Conservation (phyloP, 2,888 invertebrate species). For the Gisinianus flammeolus region DNA sequence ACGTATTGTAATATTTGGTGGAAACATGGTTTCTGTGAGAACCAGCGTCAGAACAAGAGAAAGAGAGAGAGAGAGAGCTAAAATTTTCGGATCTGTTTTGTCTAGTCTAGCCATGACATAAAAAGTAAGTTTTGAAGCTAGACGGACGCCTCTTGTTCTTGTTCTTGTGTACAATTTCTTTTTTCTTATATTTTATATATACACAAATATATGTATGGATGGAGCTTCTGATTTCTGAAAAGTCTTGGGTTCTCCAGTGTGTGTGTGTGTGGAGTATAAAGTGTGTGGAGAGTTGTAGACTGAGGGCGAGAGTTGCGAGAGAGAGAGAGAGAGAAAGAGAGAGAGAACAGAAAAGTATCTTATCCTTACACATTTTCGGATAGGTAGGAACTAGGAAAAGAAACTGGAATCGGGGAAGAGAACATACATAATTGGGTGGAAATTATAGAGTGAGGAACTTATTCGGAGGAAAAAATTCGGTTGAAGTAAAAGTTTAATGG, state of each 20-base stretch:
- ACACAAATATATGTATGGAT: too few relatives aligned
- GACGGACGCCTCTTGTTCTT: background rate
- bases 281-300: too few relatives aligned
- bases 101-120: background rate
- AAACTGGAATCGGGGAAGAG: conserved; percentile 11
- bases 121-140: background rate
- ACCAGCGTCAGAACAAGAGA: too few relatives aligned
- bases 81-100: background rate
- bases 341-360: background rate
- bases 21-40: too few relatives aligned
- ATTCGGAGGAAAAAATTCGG: conserved; percentile 52
- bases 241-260: background rate
- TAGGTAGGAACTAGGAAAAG: conserved; percentile 9
- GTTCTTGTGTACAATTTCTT: background rate
- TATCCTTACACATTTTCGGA: conserved; percentile 12
- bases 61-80: too few relatives aligned
- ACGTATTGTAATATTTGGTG: too few relatives aligned
- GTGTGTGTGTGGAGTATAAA: too few relatives aligned
- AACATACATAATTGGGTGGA: conserved; percentile 58
- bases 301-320: conserved; percentile 9
- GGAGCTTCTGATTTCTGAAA: background rate
- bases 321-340: conserved; percentile 1
- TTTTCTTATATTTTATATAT: background rate
- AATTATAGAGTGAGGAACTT: conserved; percentile 58
- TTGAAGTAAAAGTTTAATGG: conserved; percentile 57